Evolutionary conservation across 2,888 invertebrate genomes (phyloP), one percentile per base, ranked within the genome.

Genomic region (Hemistola chrysoprasaria): DNA sequence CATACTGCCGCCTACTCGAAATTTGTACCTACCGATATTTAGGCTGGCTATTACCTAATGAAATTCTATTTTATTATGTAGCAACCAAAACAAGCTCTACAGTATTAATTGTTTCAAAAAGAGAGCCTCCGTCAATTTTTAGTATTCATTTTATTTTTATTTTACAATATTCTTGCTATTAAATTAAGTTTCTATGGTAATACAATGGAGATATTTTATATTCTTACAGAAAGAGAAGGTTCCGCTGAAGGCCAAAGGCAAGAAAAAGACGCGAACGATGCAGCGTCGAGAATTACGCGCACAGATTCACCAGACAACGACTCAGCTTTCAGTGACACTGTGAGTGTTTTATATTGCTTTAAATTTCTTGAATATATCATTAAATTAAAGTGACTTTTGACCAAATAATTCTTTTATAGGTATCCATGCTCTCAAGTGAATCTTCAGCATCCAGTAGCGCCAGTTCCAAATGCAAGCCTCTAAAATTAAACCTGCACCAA

Each of bases 281-380:
- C 84, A 54, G 66, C 85, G 1, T 68, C 81, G n/a, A 73, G 61
- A 40, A 77, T 83, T 40, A 55, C 77, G 1, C 92, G 97, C 51
- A 95, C 97, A 7, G 97, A 98, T 68, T 97, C 97, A 36, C 98
- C 98, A 0, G 98, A 98, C 83, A 98, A 98, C 83, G 99, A 99
- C 86, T 98, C 98, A 6, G 99, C 98, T 8, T 99, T 98, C 81
- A 98, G 98, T 65, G 99, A 99, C 84, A 98, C 97, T 50, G 97
- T 98, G 43, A 97, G 97, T 94, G 26, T 30, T 5, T 21, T 22
- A n/a, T 20, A 23, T n/a, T n/a, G n/a, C n/a, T n/a, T n/a, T n/a
- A n/a, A n/a, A n/a, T n/a, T n/a, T n/a, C n/a, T n/a, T n/a, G n/a
- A n/a, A n/a, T n/a, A n/a, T n/a, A n/a, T n/a, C n/a, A n/a, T n/a